These are phyloP conservation scores for Macaca nemestrina DNA, from an alignment of 2,113 vertebrate species.

Conservation along the genomic window DNA sequence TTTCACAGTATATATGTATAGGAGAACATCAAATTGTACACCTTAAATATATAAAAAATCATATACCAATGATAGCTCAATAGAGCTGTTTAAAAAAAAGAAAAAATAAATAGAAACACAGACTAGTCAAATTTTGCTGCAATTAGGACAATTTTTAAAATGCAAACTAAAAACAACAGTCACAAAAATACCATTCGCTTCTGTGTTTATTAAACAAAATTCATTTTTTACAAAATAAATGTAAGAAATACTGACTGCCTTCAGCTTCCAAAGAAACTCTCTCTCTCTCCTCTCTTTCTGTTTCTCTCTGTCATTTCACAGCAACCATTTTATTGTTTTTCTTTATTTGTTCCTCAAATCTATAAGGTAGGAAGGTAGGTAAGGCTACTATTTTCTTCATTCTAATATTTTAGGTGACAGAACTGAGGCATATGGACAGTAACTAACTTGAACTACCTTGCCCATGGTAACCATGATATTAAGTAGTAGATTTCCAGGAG, in stretches of 20 bases:
- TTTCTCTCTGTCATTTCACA: background rate
- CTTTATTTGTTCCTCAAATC: background rate
- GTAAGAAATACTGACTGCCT: background rate
- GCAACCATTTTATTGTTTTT: background rate
- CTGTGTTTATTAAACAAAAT: background rate
- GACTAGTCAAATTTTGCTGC: background rate
- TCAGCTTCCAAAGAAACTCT: background rate
- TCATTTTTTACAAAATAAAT: background rate
- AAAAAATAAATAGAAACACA: background rate
- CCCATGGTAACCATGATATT: background rate
- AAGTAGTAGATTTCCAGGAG: background rate
- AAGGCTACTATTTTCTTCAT: background rate
- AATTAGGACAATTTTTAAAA: background rate
- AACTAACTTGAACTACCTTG: background rate
- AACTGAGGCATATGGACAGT: background rate
- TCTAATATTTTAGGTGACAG: background rate
- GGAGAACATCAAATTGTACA: background rate
- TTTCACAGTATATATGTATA: background rate
- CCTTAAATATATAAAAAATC: background rate
- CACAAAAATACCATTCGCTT: background rate
- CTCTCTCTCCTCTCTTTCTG: accelerated
- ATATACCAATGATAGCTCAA: background rate
- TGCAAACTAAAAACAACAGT: background rate
- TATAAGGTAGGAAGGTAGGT: background rate
- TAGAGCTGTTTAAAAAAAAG: background rate